A percentile compares a stretch with the other conserved stretches of the same genome.
Evolutionary conservation across 2,113 vertebrate species (phyloP).

Genomic region (Camelus dromedarius): DNA sequence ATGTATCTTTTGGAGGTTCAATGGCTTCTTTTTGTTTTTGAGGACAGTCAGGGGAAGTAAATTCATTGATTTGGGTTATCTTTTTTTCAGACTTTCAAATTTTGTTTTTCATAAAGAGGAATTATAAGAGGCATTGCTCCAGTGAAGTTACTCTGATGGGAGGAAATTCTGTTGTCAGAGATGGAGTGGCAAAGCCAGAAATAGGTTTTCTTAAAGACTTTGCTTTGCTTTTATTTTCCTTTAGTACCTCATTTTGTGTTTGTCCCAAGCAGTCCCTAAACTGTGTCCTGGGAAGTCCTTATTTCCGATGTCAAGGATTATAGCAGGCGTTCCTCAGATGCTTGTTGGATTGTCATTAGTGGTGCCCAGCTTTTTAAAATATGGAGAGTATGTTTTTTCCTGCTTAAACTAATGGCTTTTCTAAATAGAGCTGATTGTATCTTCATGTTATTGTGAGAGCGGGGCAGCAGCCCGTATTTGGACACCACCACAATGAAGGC

Average conservation of each 20-base stretch:
- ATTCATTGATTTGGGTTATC: not conserved
- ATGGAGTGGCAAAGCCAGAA: not conserved
- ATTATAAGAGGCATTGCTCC: not conserved
- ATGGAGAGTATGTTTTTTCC: not conserved
- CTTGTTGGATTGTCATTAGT: not conserved
- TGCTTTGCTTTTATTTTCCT: not conserved
- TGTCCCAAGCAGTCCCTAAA: not conserved
- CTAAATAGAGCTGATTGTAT: conserved; percentile 67
- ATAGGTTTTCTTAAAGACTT: not conserved
- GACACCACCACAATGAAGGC: conserved; percentile 66
- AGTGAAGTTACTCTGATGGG: not conserved
- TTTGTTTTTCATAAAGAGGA: conserved; percentile 31
- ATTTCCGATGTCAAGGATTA: accelerated
- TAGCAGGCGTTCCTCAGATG: conserved; percentile 17
- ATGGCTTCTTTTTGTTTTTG: not conserved
- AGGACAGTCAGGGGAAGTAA: not conserved
- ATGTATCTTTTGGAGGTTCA: not conserved
- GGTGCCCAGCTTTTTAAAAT: conserved; percentile 36
- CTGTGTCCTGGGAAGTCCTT: conserved; percentile 31
- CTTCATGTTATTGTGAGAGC: conserved; percentile 60
- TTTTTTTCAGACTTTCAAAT: conserved; percentile 32
- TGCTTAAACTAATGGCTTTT: conserved; percentile 47
- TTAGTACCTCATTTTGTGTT: not conserved
- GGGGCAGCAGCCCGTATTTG: conserved; percentile 33
- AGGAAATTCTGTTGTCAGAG: not conserved